Percentiles rank a stretch among this genome's conserved stretches.
Conservation (phyloP, 2,797 vertebrate species). For the Myiotriccus ornatus region DNA sequence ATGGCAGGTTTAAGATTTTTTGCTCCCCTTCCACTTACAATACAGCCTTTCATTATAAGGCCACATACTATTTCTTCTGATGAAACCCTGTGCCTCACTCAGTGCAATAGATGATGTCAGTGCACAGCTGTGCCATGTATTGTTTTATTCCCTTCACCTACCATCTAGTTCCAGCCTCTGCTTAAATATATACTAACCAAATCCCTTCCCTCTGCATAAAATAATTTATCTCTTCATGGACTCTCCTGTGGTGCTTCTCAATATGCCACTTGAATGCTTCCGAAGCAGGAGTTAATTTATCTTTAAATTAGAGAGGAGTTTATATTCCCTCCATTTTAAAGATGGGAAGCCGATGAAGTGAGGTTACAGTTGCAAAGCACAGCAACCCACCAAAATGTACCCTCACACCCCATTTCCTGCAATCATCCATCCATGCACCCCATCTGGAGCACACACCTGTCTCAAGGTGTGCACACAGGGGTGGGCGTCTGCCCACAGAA, state of each 20-base stretch:
- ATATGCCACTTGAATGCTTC: constrained; percentile 53
- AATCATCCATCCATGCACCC: accelerated
- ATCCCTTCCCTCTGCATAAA: neutral
- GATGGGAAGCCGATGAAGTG: neutral
- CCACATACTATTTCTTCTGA: neutral
- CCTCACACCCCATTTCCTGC: neutral
- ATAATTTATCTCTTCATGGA: constrained; percentile 17
- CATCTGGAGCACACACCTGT: accelerated
- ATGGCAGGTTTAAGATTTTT: constrained; percentile 2
- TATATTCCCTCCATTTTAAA: neutral
- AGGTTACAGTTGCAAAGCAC: neutral
- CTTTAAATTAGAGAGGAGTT: constrained; percentile 39
- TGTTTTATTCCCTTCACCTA: neutral
- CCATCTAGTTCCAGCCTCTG: neutral
- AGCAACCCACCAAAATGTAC: neutral
- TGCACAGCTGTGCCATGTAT: neutral
- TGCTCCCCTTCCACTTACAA: neutral
- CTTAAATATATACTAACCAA: neutral
- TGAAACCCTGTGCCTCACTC: neutral
- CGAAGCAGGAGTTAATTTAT: constrained; percentile 52
- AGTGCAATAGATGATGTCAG: constrained; percentile 25
- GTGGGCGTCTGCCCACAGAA: neutral
- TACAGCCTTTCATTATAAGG: neutral
- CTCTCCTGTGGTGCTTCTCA: constrained; percentile 1
- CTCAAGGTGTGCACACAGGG: neutral